phyloP scores from a whole-genome alignment of 2,113 vertebrate genomes.

The Pseudorectes ferrugineus region DNA sequence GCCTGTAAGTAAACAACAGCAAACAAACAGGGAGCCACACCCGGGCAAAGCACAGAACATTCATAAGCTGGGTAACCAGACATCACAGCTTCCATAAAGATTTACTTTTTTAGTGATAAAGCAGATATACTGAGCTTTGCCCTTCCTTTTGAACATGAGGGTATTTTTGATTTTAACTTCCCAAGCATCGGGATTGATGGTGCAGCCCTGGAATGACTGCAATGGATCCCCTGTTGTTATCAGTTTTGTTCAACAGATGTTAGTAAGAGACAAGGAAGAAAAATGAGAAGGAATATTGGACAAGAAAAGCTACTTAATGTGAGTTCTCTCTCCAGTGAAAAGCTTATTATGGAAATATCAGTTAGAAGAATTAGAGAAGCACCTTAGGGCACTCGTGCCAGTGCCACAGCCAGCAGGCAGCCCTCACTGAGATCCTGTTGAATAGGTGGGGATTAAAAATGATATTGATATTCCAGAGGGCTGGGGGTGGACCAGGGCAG shows the following conservation, averaged over 20 bases:
- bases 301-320: not conserved
- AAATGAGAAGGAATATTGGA: constrained; percentile 5
- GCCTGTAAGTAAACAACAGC: not conserved
- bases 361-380: not conserved
- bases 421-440: not conserved
- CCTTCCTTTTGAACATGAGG: not conserved
- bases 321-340: not conserved
- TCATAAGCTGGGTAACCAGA: not conserved
- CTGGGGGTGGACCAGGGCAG: too few relatives aligned
- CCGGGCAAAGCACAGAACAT: not conserved
- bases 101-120: not conserved
- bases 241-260: constrained; percentile 60
- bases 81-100: not conserved
- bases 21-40: not conserved
- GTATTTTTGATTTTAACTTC: not conserved
- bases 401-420: not conserved
- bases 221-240: not conserved
- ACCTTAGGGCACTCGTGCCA: not conserved
- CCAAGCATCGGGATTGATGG: not conserved
- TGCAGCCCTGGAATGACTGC: not conserved
- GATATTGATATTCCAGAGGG: not conserved
- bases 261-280: constrained; percentile 26
- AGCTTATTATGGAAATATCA: constrained; percentile 7
- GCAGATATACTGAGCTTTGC: not conserved
- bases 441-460: not conserved